phyloP scores from a whole-genome alignment of 1,140 invertebrate species.

The Acromyrmex echinatior region DNA sequence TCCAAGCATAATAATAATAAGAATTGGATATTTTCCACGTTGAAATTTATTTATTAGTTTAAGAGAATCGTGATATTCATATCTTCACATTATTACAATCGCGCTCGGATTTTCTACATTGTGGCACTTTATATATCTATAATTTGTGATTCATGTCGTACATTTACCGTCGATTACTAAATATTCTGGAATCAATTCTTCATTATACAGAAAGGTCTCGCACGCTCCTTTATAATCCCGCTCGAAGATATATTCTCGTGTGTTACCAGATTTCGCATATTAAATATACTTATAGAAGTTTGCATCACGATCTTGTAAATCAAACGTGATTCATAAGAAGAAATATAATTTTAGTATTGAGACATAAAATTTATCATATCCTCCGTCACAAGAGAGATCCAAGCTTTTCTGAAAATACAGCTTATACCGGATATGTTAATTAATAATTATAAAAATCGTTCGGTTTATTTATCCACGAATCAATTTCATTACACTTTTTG shows the following conservation, averaged over 20 bases:
- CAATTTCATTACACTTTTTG: background rate
- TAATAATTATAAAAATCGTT: background rate
- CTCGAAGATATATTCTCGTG: slow-evolving; percentile 24
- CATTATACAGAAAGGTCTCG: slow-evolving; percentile 35
- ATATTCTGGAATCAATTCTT: slow-evolving; percentile 33
- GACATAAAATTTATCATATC: background rate
- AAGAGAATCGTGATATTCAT: background rate
- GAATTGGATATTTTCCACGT: background rate
- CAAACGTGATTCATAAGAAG: slow-evolving; percentile 4
- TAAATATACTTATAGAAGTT: slow-evolving; percentile 12
- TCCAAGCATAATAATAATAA: background rate
- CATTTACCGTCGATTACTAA: slow-evolving; percentile 28
- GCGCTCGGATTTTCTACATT: background rate
- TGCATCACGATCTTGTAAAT: slow-evolving; percentile 48
- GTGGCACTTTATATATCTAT: slow-evolving; percentile 24
- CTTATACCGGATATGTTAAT: background rate
- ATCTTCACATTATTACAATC: background rate
- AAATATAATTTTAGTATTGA: background rate
- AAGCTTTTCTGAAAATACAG: background rate
- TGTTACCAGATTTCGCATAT: slow-evolving; percentile 29
- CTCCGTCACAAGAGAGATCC: background rate
- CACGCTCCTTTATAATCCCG: slow-evolving; percentile 18
- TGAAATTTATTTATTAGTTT: background rate
- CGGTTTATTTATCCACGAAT: background rate
- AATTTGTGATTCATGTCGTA: background rate